Conservation (phyloP, 1,140 invertebrate species). For the Macrotrachela quadricornifera region DNA sequence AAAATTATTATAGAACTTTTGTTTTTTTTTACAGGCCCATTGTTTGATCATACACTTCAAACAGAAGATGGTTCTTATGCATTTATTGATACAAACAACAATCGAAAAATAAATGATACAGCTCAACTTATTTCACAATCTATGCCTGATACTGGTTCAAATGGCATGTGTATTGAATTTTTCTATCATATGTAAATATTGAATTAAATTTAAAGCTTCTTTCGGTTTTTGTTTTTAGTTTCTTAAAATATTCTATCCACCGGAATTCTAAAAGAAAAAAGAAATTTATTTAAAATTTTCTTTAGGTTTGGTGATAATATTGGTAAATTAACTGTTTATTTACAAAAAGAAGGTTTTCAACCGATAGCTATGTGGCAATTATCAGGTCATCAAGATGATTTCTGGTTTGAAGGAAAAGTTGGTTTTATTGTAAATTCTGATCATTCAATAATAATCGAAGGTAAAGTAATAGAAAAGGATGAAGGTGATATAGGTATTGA, state of each 20-base stretch:
- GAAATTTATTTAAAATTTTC: too few relatives aligned
- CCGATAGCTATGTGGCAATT: background rate
- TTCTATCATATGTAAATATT: background rate
- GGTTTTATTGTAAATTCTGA: background rate
- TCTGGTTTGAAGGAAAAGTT: background rate
- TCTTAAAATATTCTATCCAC: too few relatives aligned
- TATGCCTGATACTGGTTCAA: background rate
- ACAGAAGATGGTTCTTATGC: constrained; percentile 13
- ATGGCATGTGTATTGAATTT: background rate
- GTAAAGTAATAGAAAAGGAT: background rate
- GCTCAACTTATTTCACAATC: constrained; percentile 3
- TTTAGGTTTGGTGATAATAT: too few relatives aligned
- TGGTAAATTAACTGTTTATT: constrained; percentile 13
- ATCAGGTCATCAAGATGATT: background rate
- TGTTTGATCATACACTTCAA: constrained; percentile 14
- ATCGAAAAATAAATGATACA: background rate
- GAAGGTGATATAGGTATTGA: background rate
- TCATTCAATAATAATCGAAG: background rate
- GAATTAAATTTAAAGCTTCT: too few relatives aligned
- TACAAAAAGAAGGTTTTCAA: background rate
- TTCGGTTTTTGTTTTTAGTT: too few relatives aligned
- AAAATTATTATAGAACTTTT: constrained; percentile 10
- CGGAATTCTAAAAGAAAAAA: too few relatives aligned
- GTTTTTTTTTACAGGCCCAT: constrained; percentile 7
- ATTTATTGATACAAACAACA: constrained; percentile 11